Evolutionary conservation across 2,888 invertebrate genomes (phyloP), one percentile per base, ranked within the genome.

Genomic region (Baronia brevicornis): DNA sequence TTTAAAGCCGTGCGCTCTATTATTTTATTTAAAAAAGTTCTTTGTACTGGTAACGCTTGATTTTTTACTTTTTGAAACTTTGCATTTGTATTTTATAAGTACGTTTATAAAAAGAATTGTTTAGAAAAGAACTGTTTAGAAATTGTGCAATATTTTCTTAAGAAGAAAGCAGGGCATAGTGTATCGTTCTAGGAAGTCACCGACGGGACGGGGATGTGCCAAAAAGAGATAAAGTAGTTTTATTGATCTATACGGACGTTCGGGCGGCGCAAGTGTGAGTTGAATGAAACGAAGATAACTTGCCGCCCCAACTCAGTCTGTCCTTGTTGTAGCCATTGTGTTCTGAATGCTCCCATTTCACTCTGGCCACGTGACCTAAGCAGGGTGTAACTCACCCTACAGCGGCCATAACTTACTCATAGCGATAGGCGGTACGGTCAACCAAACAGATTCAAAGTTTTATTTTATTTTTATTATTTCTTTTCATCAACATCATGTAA

Each of bases 141-240:
- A 31, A 42, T 43, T 41, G 37, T 35, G 22, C 38, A 43, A 40
- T 45, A 36, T 28, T 28, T 59, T 55, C 60, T 56, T 56, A 51
- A 59, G 58, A 53, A 68, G 65, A 72, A 77, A 78, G 67, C 67
- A 61, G 61, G 64, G 57, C 60, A 55, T 54, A 60, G 51, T 51
- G 75, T 71, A 69, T 73, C 72, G 61, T 78, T 78, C 71, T 69
- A 74, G 77, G 79, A 82, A 82, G 74, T 73, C 68, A 65, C 59
- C 69, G 69, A 70, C 73, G 73, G 73, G 71, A 77, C 73, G 75
- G 78, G 84, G 79, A 84, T 82, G 84, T 84, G 85, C 85, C 85
- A 84, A 85, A 85, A 85, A 84, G 84, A 85, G 84, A 85, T 85
- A 85, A 85, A 85, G 84, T 84, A 84, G 84, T 85, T 85, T 85